Base-by-base conservation (phyloP, 2,113 vertebrate genomes). In the Edolisoma coerulescens region DNA sequence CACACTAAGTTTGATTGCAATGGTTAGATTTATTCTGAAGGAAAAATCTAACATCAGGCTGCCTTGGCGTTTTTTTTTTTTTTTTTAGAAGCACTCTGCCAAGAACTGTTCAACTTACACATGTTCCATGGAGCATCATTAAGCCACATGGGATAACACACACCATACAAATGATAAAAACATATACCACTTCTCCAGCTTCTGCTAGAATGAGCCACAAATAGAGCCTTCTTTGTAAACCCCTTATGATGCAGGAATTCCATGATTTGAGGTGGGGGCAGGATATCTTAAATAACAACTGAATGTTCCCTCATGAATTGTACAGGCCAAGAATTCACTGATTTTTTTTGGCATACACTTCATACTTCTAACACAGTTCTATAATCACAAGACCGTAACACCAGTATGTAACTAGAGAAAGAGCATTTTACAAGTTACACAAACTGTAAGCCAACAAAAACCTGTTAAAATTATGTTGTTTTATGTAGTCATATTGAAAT, bases 391-490 rank as follows among this genome's bases (percentile, higher is more conserved):
- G 76, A 90, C 79, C 79, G 37, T 64, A 94, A 85, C 26, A 76
- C n/a, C 49, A 97, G 57, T 13, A 86, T 26, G 50, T 57, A 92
- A 96, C 70, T 94, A 44, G 74, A 91, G 56, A 93, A 81, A 78
- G 69, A 60, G n/a, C 42, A 81, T 69, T 89, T 67, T 56, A 82
- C 78, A 71, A 56, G 63, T 68, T 77, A 93, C 13, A 71, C 4
- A 8, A 93, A 52, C 26, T 63, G 32, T 56, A 88, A 71, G 96
- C 93, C 97, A 97, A 95, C 21, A 93, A 37, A 97, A 95, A 73
- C 44, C 87, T 70, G 57, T 84, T 83, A 76, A 92, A 93, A 92
- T 89, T 33, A 71, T 15, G n/a, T 59, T 86, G 54, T 5, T 95
- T 88, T 93, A 90, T 50, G 52, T 27, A 85, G 54, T 7, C 82